Evolutionary conservation across 1,140 invertebrate species (phyloP).

Genomic region (Carcinoscorpius rotundicauda): DNA sequence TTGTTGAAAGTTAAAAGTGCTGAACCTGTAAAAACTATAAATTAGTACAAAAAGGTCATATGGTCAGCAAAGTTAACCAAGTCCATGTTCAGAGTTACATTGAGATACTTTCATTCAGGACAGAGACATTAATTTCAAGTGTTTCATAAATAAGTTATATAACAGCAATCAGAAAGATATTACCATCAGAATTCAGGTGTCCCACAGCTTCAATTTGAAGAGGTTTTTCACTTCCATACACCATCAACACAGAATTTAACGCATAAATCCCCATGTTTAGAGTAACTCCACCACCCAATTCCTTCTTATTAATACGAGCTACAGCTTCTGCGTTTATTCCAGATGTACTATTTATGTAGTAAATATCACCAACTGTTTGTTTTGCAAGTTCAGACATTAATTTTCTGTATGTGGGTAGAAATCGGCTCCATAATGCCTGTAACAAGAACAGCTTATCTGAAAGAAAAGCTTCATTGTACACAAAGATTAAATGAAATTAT

Average conservation of each 20-base stretch:
- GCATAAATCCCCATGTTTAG: constrained; percentile 73
- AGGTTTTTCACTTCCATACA: constrained; percentile 50
- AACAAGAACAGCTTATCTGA: constrained; percentile 18
- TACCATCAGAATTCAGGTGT: constrained; percentile 48
- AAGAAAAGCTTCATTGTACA: no score
- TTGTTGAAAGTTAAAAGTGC: no score
- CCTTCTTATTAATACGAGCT: constrained; percentile 48
- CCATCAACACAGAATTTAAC: constrained; percentile 56
- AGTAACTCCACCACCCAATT: constrained; percentile 60
- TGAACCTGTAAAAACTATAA: no score
- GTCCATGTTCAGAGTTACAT: no score
- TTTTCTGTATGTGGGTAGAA: constrained; percentile 56
- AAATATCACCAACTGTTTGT: constrained; percentile 53
- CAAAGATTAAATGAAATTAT: no score
- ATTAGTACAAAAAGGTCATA: no score
- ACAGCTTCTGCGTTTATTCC: constrained; percentile 44
- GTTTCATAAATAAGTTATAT: no score
- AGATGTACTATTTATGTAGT: constrained; percentile 51
- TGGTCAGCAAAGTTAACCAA: no score
- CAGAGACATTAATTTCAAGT: no score
- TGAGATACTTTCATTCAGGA: no score
- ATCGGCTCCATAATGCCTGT: constrained; percentile 67
- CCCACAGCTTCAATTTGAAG: constrained; percentile 49
- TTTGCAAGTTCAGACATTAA: constrained; percentile 47
- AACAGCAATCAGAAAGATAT: not conserved